Percentiles rank a stretch among this genome's conserved stretches.
Conservation (phyloP, 2,797 vertebrate species). For the Thalassophryne amazonica region DNA sequence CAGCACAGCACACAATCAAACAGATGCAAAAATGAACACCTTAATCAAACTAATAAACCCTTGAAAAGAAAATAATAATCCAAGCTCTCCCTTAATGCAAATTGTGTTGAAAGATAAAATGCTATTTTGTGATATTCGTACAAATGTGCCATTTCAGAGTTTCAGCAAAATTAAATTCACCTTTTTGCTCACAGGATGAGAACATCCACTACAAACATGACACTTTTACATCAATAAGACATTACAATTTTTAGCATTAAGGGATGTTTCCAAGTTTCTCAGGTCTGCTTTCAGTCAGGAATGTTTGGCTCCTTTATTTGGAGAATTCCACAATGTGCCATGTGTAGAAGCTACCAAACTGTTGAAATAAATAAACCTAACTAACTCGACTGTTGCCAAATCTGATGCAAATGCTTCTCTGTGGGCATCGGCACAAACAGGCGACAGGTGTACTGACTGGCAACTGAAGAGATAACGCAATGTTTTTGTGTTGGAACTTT, state of each 20-base stretch:
- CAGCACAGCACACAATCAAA: not conserved
- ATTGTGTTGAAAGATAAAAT: too few species aligned
- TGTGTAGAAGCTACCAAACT: conserved; percentile 12
- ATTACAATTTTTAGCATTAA: not conserved
- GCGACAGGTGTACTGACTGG: too few species aligned
- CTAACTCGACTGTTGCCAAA: conserved; percentile 16
- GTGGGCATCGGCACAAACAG: not conserved
- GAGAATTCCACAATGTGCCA: conserved; percentile 10
- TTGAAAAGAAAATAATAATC: not conserved
- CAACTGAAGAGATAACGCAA: too few species aligned
- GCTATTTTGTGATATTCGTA: too few species aligned
- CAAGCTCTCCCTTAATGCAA: not conserved
- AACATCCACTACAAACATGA: too few species aligned
- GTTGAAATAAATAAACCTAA: conserved; percentile 13
- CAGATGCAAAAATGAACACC: too few species aligned
- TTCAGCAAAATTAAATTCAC: too few species aligned
- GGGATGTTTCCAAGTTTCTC: conserved; percentile 2
- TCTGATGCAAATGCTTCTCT: conserved; percentile 7
- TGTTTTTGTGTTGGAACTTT: too few species aligned
- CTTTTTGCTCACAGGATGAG: too few species aligned
- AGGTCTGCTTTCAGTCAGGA: conserved; percentile 13
- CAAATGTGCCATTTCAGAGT: not conserved
- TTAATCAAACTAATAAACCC: not conserved
- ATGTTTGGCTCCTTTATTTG: conserved; percentile 14
- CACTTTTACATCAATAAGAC: too few species aligned